A percentile compares a stretch with the other conserved stretches of the same genome.
Conservation (phyloP, 2,113 vertebrate genomes). For the Rhombomys opimus region DNA sequence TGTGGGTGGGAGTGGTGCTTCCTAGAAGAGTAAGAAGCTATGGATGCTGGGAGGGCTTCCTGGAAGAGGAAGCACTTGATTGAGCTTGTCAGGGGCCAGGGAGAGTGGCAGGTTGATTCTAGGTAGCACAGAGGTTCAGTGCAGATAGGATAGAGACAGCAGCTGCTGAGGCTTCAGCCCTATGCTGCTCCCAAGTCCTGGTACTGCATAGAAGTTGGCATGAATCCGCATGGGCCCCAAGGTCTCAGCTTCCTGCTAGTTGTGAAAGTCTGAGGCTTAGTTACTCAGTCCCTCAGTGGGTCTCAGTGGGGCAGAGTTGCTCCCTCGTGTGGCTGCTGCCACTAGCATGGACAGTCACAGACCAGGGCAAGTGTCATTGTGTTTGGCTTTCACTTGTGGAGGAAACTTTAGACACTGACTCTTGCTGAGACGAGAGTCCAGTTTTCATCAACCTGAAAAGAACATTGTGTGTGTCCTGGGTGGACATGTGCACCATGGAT, state of each 20-base stretch:
- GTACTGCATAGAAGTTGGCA: neutral
- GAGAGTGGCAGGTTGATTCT: neutral
- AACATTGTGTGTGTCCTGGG: neutral
- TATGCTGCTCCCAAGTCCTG: neutral
- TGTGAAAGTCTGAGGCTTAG: neutral
- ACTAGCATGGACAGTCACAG: neutral
- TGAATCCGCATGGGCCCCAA: no score
- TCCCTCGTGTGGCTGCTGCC: neutral
- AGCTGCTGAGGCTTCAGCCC: neutral
- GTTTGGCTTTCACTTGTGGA: neutral
- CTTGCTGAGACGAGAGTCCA: neutral
- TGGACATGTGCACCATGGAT: neutral
- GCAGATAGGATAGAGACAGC: neutral
- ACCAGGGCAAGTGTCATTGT: neutral
- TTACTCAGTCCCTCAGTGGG: neutral
- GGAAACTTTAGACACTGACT: neutral
- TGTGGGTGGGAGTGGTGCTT: neutral
- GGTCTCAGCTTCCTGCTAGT: neutral
- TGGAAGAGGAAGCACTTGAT: neutral
- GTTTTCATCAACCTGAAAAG: neutral
- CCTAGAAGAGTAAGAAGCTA: neutral
- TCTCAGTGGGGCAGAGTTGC: neutral
- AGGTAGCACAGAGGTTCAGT: neutral
- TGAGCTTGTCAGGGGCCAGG: neutral
- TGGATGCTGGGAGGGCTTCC: neutral